Conservation (phyloP, 2,888 invertebrate species). For the Omphaloscelis lunosa region DNA sequence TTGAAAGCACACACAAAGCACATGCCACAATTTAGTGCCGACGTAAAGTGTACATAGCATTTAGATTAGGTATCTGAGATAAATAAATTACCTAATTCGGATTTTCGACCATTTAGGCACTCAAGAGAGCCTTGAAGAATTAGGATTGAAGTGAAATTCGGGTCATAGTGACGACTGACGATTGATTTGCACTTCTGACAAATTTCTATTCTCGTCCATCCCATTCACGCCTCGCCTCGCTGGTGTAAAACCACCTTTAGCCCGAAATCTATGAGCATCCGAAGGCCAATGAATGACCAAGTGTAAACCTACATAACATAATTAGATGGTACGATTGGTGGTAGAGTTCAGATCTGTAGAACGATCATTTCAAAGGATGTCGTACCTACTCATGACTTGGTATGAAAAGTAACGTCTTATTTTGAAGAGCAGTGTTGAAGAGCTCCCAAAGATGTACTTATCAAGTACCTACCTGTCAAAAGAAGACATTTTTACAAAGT, state of each 20-base stretch:
- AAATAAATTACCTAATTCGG: not conserved
- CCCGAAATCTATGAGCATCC: not conserved
- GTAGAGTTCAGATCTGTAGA: not conserved
- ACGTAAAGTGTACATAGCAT: no score
- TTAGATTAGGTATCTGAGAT: no score
- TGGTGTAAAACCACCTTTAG: no score
- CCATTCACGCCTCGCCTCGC: no score
- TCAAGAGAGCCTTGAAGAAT: not conserved
- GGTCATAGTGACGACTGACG: not conserved
- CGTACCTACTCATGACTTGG: not conserved
- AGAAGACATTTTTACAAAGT: not conserved
- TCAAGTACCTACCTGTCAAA: not conserved
- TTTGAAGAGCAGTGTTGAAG: slow-evolving; percentile 2
- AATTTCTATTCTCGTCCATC: no score
- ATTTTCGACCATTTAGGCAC: not conserved
- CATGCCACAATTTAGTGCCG: not conserved
- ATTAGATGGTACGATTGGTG: not conserved
- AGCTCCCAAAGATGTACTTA: not conserved
- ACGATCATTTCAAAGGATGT: not conserved
- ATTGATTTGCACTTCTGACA: not conserved
- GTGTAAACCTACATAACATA: not conserved
- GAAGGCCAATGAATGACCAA: not conserved
- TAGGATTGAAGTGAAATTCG: not conserved
- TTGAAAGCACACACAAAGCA: not conserved
- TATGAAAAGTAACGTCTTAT: not conserved